Base-by-base conservation (phyloP, 2,797 vertebrate genomes). In the Poecile montanus region DNA sequence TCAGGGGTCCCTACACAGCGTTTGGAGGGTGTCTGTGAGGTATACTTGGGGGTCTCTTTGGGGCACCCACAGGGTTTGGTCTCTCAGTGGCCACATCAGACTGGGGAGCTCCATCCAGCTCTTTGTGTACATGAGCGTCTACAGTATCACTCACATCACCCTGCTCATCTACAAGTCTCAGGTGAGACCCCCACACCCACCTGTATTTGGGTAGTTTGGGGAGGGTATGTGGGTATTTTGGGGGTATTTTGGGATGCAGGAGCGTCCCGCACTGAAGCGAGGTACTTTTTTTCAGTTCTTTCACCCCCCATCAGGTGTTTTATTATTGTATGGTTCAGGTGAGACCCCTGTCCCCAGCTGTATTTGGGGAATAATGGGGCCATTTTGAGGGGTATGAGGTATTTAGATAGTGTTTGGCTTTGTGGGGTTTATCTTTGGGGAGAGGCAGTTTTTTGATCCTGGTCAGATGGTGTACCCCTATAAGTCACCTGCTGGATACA, bases 51-150 rank as follows among this genome's bases (percentile, higher is more conserved):
- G 7, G 6, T 72, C 18, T n/a, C 44, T 30, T 2, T 72, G 27
- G 20, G 19, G 36, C 7, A 29, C 10, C 22, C 9, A 10, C 21
- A 17, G 57, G 8, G 9, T 5, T 56, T 10, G 8, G 56, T 25
- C 47, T 60, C 89, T 65, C 97, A 99, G 99, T 96, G 99, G 98
- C 60, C 98, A 98, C 92, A 99, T 99, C 97, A 99, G 99, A 96
- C 57, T 42, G 34, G 44, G 21, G 57, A 98, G 99, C 16, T 99
- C 98, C 0, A 98, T 99, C 73, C 99, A 99, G 97, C 84, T 99
- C 86, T 99, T 98, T 14, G 98, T 99, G 96, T 99, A 99, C 97
- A 98, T 99, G 99, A 99, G 98, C 1, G 97, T 99, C 81, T 99
- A 99, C 97, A 99, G 99, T 29, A 40, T 40, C 1, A 0, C 23